These are phyloP conservation scores for Cerastis rubricosa DNA, from an alignment of 2,888 invertebrate genomes.

Conservation along the genomic window DNA sequence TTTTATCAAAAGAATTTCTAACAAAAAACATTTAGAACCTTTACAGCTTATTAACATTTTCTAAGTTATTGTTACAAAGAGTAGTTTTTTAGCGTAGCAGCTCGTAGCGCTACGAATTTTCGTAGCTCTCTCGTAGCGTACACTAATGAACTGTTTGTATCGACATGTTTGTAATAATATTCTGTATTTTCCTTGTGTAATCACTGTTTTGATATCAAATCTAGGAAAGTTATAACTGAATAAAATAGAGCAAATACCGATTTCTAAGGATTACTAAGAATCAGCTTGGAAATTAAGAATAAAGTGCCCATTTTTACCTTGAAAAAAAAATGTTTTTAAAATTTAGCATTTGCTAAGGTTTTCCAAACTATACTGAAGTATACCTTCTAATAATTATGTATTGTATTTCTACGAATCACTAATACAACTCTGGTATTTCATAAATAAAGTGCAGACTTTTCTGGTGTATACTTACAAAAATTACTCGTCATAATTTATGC, in stretches of 20 bases:
- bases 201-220: neutral
- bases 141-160: conserved; percentile 22
- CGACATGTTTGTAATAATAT: conserved; percentile 7
- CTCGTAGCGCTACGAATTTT: conserved; percentile 41
- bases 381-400: neutral
- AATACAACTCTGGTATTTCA: neutral
- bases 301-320: neutral
- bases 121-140: conserved; percentile 32
- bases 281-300: neutral
- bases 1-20: conserved; percentile 45
- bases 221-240: neutral
- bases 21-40: conserved; percentile 51
- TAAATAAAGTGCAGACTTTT: neutral
- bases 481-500: conserved; percentile 8
- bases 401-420: neutral
- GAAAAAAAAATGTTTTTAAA: neutral
- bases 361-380: neutral
- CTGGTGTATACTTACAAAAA: conserved; percentile 4
- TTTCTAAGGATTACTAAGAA: neutral
- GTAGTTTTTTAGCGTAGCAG: conserved; percentile 45
- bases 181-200: neutral
- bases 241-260: neutral
- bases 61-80: conserved; percentile 29
- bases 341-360: neutral
- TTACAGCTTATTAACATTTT: conserved; percentile 59